Evolutionary conservation across 2,113 vertebrate species (phyloP), one percentile per base, ranked within the genome.

Genomic region (Isurus oxyrinchus): DNA sequence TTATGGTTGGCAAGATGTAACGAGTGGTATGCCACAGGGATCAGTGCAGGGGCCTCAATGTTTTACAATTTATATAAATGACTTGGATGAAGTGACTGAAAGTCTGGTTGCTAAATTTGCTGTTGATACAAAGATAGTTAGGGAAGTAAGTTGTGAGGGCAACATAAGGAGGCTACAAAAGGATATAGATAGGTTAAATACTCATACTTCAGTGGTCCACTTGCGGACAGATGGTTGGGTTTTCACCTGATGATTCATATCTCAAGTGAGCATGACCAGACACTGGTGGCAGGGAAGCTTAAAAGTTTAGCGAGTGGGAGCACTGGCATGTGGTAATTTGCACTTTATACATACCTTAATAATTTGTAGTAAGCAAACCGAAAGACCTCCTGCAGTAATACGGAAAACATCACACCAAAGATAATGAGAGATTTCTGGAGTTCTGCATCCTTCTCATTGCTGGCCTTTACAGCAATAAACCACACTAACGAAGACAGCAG

Each of bases 281-380:
- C 14, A 31, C 88, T 91, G 27, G 1, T 35, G 44, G 55, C 55
- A 59, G 57, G 25, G 53, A 81, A 16, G 11, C n/a, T 81, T 16
- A 84, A 16, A 63, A 16, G 44, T 63, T 40, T 35, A 94, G 59
- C 90, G 66, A 31, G 66, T 95, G 66, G 66, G 23, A 95, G 53
- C 0, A 95, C 10, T 44, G 25, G 23, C n/a, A 95, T 8, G 14
- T 44, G 10, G 31, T 53, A 27, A 53, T 76, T 76, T 72, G 10
- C 49, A 95, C 0, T 35, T 72, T 72, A 14, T 25, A 95, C 94
- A 72, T 95, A 98, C 98, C 98, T 98, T 96, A 98, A 98, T 27
- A 98, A 97, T 96, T 98, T 98, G 97, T 98, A 98, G 97, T 98
- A 98, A 76, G 97, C 98, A 76, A 98, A 98, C 91, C 98, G 97